Conservation (phyloP, 92 coral and sea anemone genomes). For the Epizoanthus illoricatus region DNA sequence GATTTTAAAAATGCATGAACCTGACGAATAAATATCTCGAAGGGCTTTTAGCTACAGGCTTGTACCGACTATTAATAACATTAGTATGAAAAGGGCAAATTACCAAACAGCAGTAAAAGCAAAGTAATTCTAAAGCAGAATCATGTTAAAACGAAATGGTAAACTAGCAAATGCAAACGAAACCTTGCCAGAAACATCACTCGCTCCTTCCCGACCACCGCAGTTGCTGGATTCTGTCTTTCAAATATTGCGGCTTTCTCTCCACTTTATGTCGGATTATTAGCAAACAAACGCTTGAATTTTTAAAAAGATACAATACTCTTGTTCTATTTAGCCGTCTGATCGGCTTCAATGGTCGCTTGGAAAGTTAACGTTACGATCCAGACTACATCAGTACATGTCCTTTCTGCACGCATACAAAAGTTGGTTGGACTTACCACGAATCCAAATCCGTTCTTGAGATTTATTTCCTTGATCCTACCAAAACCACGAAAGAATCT, state of each 20-base stretch:
- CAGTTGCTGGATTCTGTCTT: neutral
- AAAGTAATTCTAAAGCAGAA: neutral
- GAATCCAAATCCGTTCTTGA: constrained; percentile 93
- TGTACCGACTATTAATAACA: neutral
- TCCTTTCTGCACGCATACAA: neutral
- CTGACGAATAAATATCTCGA: no score
- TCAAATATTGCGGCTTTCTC: no score
- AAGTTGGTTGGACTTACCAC: constrained; percentile 62
- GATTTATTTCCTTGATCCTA: constrained; percentile 86
- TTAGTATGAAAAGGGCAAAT: neutral
- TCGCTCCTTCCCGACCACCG: neutral
- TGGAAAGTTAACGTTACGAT: no score
- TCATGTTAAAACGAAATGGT: no score
- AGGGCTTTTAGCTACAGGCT: no score
- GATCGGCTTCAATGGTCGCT: no score
- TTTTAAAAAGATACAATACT: no score
- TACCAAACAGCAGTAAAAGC: neutral
- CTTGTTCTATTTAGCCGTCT: no score
- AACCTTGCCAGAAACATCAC: neutral
- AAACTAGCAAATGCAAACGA: neutral
- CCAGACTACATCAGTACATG: no score
- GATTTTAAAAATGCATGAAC: neutral
- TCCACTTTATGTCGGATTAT: no score
- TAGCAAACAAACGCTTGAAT: no score
- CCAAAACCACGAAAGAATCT: constrained; percentile 91